Percentiles rank a stretch among this genome's conserved stretches.
These are phyloP conservation scores for Camponotus pennsylvanicus DNA, from an alignment of 1,140 invertebrate genomes.

Conservation along the genomic window DNA sequence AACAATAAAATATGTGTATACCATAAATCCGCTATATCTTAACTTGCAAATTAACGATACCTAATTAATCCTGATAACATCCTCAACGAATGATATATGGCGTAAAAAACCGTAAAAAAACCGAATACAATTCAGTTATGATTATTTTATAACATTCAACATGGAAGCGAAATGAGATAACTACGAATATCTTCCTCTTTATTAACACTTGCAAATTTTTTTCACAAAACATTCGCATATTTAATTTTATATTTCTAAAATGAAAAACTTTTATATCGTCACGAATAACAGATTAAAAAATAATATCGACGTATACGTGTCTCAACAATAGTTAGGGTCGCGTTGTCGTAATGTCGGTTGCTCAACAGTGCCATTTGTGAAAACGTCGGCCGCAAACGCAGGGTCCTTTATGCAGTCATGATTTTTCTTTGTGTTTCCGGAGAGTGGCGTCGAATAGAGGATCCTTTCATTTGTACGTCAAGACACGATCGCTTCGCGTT, in stretches of 20 bases:
- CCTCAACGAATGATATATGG: neutral
- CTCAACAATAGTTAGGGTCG: slow-evolving; percentile 19
- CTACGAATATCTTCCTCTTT: neutral
- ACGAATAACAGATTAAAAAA: neutral
- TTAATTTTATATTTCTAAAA: neutral
- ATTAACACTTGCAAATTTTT: neutral
- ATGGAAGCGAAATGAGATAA: neutral
- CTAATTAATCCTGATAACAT: slow-evolving; percentile 30
- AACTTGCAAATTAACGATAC: neutral
- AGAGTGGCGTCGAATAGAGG: slow-evolving; percentile 31
- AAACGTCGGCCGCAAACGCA: slow-evolving; percentile 15
- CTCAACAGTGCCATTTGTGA: slow-evolving; percentile 21
- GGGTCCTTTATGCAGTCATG: slow-evolving; percentile 22
- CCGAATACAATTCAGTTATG: neutral
- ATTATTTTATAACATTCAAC: neutral
- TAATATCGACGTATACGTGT: neutral
- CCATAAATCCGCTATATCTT: neutral
- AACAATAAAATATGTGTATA: neutral
- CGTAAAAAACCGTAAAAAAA: neutral
- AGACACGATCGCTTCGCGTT: slow-evolving; percentile 40
- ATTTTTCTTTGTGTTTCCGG: slow-evolving; percentile 55
- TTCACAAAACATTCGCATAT: neutral
- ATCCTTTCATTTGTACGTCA: slow-evolving; percentile 44
- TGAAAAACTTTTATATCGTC: neutral
- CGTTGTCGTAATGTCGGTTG: slow-evolving; percentile 25